Conservation (phyloP, 2,113 vertebrate species). For the Rostratula benghalensis region DNA sequence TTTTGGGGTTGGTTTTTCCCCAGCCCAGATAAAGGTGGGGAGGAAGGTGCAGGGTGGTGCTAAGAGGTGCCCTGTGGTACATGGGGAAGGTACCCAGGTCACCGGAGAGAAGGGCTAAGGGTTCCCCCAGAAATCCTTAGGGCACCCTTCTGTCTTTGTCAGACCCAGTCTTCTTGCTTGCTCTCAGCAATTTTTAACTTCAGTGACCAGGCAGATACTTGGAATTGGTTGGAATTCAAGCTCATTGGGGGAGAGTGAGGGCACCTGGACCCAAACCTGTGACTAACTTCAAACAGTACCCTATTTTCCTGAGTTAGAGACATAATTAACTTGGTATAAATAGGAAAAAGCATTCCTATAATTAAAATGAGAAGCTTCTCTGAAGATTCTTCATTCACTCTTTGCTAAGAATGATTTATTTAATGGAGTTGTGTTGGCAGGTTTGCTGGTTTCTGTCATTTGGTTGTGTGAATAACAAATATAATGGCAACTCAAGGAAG, state of each 20-base stretch:
- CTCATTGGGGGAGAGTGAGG: background rate
- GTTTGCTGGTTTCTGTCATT: background rate
- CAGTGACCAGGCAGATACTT: background rate
- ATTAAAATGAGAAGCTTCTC: background rate
- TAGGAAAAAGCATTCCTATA: background rate
- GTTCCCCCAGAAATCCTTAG: background rate
- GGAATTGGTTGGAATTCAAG: background rate
- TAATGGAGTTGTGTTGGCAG: background rate
- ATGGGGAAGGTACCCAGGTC: background rate
- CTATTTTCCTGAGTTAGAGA: background rate
- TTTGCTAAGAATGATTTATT: background rate
- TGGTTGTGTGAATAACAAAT: background rate
- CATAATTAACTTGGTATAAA: background rate
- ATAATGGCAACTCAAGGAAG: background rate
- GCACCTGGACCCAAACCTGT: background rate
- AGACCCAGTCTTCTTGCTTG: background rate
- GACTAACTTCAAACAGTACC: background rate
- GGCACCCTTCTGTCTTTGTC: background rate
- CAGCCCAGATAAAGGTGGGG: no score
- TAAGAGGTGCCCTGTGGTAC: background rate
- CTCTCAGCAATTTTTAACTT: background rate
- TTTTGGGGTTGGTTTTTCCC: background rate
- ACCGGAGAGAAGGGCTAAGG: background rate
- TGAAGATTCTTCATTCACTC: background rate
- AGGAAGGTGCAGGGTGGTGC: background rate